Evolutionary conservation across 2,797 vertebrate species (phyloP).

Genomic region (Cuniculus paca): DNA sequence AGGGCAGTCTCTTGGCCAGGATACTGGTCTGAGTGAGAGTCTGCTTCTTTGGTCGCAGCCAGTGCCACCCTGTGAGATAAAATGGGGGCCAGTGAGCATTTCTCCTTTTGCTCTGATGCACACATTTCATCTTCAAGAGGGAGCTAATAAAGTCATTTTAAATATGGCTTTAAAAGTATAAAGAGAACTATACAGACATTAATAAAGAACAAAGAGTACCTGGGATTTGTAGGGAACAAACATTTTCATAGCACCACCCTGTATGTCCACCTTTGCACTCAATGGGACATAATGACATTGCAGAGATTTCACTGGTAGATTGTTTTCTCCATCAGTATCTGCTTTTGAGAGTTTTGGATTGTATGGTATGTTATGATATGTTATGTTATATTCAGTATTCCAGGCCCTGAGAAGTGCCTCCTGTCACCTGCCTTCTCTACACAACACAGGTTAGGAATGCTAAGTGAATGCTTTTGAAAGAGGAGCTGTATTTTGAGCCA

Average conservation of each 20-base stretch:
- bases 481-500: background rate
- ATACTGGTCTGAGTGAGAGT: background rate
- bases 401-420: background rate
- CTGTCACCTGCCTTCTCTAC: background rate
- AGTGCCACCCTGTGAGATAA: background rate
- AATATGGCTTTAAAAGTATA: background rate
- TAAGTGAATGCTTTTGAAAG: background rate
- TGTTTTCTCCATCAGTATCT: background rate
- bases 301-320: background rate
- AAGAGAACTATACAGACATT: background rate
- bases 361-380: background rate
- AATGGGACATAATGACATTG: background rate
- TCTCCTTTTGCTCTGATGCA: constrained; percentile 1
- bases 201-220: background rate
- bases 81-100: background rate
- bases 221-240: background rate
- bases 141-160: background rate
- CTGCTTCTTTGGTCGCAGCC: background rate
- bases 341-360: background rate
- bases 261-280: accelerated
- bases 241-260: background rate
- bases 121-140: constrained; percentile 18
- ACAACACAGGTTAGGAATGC: accelerated
- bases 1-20: background rate
- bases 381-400: background rate